Evolutionary conservation across 2,888 invertebrate genomes (phyloP).

Genomic region (Melipona bicolor): DNA sequence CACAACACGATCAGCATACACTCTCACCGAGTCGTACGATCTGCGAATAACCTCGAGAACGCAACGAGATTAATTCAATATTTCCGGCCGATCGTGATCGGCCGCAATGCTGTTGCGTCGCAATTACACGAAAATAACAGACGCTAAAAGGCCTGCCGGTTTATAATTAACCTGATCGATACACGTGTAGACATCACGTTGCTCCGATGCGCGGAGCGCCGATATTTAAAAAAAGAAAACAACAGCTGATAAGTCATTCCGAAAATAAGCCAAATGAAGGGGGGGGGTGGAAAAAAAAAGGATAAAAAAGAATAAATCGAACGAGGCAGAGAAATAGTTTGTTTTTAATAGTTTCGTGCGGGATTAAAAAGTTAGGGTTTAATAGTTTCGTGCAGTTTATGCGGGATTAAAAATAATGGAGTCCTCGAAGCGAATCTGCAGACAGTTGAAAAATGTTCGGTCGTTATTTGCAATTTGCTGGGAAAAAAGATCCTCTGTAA

Average conservation of each 20-base stretch:
- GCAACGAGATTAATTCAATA: conserved; percentile 21
- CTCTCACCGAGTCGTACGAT: not conserved
- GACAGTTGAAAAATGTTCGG: no score
- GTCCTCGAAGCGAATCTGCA: no score
- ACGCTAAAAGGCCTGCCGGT: conserved; percentile 29
- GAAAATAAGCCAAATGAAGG: not conserved
- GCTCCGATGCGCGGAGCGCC: not conserved
- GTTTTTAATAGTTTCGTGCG: no score
- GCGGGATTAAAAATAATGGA: no score
- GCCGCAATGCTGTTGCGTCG: conserved; percentile 4
- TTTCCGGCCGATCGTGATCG: conserved; percentile 15
- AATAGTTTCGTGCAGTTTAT: no score
- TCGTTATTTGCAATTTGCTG: no score
- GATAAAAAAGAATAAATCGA: not conserved
- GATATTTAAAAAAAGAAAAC: not conserved
- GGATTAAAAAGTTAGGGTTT: no score
- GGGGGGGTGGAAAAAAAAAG: no score
- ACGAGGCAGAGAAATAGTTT: no score
- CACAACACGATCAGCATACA: not conserved
- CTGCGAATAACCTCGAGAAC: conserved; percentile 19
- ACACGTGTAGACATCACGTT: conserved; percentile 40
- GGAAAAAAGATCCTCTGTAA: no score
- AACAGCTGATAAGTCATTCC: not conserved
- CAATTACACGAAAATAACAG: conserved; percentile 44
- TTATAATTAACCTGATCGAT: conserved; percentile 51